Percentiles rank a stretch among this genome's conserved stretches.
phyloP scores from a whole-genome alignment of 2,113 vertebrate genomes.

The Hippotragus niger region DNA sequence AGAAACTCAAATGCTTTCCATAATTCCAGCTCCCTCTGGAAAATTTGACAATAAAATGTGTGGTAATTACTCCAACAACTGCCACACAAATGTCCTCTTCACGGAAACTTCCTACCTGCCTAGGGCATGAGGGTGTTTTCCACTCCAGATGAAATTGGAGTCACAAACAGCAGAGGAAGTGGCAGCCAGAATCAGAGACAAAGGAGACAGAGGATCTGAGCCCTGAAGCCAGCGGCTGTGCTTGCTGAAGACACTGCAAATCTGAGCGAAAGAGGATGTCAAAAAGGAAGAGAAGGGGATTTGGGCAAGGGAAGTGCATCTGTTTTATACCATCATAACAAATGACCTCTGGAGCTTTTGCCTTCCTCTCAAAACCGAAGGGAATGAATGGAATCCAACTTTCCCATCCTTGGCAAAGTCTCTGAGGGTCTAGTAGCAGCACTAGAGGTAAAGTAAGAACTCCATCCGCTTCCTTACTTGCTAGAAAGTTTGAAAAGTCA shows the following conservation, averaged over 20 bases:
- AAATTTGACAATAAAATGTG: neutral
- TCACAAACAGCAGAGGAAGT: neutral
- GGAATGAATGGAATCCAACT: neutral
- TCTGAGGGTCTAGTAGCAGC: conserved; percentile 23
- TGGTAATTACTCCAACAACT: neutral
- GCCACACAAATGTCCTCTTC: neutral
- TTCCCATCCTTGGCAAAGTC: neutral
- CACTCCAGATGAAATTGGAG: neutral
- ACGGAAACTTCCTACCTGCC: neutral
- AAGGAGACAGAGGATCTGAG: neutral
- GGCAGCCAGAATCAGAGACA: neutral
- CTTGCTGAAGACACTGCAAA: neutral
- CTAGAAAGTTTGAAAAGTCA: conserved; percentile 39
- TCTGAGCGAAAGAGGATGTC: neutral
- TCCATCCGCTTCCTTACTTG: neutral
- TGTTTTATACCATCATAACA: neutral
- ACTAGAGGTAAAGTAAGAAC: neutral
- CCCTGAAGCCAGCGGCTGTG: neutral
- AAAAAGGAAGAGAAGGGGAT: neutral
- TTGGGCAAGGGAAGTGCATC: neutral
- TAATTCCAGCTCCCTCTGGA: neutral
- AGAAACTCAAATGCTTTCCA: neutral
- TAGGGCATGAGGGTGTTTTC: neutral
- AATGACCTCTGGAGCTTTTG: neutral
- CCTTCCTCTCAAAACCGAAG: neutral